Evolutionary conservation across 2,888 invertebrate genomes (phyloP).

Genomic region (Drosophila engyochracea): DNA sequence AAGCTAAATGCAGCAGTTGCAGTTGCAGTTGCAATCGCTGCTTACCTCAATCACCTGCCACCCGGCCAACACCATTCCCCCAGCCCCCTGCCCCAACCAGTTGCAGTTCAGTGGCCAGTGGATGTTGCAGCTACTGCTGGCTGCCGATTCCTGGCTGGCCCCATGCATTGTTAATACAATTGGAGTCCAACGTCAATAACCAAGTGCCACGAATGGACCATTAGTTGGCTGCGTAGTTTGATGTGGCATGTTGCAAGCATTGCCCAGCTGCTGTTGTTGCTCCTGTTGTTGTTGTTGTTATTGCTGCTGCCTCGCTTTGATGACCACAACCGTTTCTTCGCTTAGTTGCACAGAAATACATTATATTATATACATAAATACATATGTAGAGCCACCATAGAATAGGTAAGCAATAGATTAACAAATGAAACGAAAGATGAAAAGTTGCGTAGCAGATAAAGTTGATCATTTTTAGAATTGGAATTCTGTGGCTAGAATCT

Average conservation of each 20-base stretch:
- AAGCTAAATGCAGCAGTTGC: conserved; percentile 69
- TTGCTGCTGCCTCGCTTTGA: conserved; percentile 42
- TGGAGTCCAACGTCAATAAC: conserved; percentile 80
- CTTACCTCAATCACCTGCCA: conserved; percentile 27
- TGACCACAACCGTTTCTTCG: conserved; percentile 60
- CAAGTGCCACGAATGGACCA: conserved; percentile 82
- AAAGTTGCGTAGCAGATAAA: background rate
- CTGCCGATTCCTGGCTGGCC: conserved; percentile 35
- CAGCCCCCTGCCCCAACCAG: background rate
- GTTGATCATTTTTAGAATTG: background rate
- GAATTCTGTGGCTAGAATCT: background rate
- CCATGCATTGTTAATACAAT: conserved; percentile 82
- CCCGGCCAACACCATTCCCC: no score
- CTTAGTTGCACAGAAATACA: conserved; percentile 42
- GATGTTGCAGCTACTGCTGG: conserved; percentile 16
- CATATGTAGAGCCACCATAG: background rate
- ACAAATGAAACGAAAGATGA: background rate
- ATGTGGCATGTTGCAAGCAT: conserved; percentile 53
- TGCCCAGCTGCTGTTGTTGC: conserved; percentile 21
- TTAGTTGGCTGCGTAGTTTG: conserved; percentile 72
- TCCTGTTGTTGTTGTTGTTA: conserved; percentile 19
- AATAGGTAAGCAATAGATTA: background rate
- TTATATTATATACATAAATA: conserved; percentile 5
- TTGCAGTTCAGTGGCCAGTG: conserved; percentile 45
- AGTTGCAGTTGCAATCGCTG: conserved; percentile 39